Conservation (phyloP, 2,888 invertebrate species). For the Rutpela maculata region DNA sequence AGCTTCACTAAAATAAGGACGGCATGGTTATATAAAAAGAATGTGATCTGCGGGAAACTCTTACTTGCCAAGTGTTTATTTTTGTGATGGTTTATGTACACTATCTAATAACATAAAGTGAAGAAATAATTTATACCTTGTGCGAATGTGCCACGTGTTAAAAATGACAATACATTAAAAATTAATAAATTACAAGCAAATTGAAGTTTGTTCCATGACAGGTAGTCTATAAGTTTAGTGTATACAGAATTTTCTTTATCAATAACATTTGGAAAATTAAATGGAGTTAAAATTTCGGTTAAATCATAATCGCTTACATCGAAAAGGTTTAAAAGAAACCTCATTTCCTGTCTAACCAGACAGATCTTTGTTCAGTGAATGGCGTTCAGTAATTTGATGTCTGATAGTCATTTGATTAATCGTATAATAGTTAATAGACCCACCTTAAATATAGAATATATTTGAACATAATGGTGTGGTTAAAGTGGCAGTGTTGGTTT, state of each 20-base stretch:
- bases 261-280: slow-evolving; percentile 33
- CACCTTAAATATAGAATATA: slow-evolving; percentile 9
- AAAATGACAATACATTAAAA: neutral
- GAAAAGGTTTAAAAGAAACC: slow-evolving; percentile 29
- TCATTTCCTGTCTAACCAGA: slow-evolving; percentile 41
- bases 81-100: too few species aligned
- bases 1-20: too few species aligned
- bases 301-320: slow-evolving; percentile 38
- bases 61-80: too few species aligned
- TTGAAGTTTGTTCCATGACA: neutral
- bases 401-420: slow-evolving; percentile 33
- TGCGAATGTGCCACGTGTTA: neutral
- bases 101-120: too few species aligned
- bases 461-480: slow-evolving; percentile 4
- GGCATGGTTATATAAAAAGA: too few species aligned
- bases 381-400: slow-evolving; percentile 12
- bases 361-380: slow-evolving; percentile 22
- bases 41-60: too few species aligned
- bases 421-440: slow-evolving; percentile 13
- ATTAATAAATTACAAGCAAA: neutral
- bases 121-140: too few species aligned
- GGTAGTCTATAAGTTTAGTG: neutral
- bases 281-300: slow-evolving; percentile 36
- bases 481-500: slow-evolving; percentile 15
- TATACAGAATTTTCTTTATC: slow-evolving; percentile 25